Evolutionary conservation across 2,797 vertebrate genomes (phyloP), one percentile per base, ranked within the genome.

Genomic region (Oryzias sinensis): DNA sequence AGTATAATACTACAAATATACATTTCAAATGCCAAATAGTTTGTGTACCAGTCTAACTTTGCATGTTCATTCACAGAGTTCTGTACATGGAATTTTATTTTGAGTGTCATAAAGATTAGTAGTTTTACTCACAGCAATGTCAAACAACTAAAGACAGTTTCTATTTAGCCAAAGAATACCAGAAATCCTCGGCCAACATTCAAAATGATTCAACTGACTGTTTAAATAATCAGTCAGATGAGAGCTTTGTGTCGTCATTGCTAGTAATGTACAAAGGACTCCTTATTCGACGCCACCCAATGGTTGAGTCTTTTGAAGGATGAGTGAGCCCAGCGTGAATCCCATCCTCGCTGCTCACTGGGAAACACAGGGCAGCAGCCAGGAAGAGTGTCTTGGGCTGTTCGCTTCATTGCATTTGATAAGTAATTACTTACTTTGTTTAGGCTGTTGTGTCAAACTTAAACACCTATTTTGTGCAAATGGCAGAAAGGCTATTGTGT

Each of bases 401-500:
- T 54, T 41, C 33, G 4, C 47, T 57, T 65, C 47, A 5, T 62
- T 51, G 45, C 51, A 37, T 56, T 67, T 65, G 15, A 62, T 57
- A 37, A 42, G 48, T 59, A 60, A 63, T 72, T 62, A 65, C 60
- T 43, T 49, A 52, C 67, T 71, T 56, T 70, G 58, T 73, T 68
- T 65, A 43, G 40, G 49, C 65, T 62, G 64, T 59, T 59, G 42
- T 69, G 54, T 70, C 53, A 52, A 64, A 73, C 65, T 64, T 77
- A 65, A 68, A 59, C 70, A 59, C 1, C 20, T 77, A 33, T 56
- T 50, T 79, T 80, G 61, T 82, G 76, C 37, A 51, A 73, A 71
- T 53, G 66, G 69, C 59, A 57, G 63, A 56, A 62, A 71, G 67
- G 65, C 68, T 62, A 50, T 71, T 76, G 69, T 83, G 72, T 69